These are phyloP conservation scores for Podarcis raffonei DNA, from an alignment of 2,113 vertebrate species.

Conservation along the genomic window DNA sequence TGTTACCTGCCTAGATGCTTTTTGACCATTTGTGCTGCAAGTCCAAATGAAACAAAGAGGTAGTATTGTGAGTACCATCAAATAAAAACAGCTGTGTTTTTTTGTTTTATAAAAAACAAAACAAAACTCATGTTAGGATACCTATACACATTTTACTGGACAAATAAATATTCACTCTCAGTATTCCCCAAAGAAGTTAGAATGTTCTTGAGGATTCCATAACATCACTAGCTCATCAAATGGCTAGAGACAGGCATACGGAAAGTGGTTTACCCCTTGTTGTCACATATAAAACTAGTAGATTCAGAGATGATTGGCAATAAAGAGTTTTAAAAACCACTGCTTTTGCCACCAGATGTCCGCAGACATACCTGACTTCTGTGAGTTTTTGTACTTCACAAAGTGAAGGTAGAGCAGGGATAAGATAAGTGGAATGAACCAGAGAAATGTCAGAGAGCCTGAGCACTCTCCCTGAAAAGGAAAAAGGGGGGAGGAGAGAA, in stretches of 20 bases:
- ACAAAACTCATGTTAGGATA: neutral
- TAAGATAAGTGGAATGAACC: conserved; percentile 29
- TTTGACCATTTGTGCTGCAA: neutral
- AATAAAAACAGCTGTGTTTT: too few relatives aligned
- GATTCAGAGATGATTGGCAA: neutral
- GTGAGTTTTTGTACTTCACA: neutral
- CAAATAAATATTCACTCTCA: neutral
- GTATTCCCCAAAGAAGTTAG: neutral
- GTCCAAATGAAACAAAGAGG: neutral
- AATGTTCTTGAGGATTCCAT: neutral
- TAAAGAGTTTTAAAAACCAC: neutral
- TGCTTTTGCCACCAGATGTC: neutral
- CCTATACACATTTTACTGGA: neutral
- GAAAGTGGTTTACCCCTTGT: neutral
- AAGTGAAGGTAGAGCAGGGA: neutral
- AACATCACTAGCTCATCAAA: neutral
- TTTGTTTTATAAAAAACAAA: neutral
- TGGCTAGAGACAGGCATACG: neutral
- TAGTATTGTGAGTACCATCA: too few relatives aligned
- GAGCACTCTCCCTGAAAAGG: conserved; percentile 48
- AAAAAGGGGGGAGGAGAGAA: neutral
- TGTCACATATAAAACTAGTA: neutral
- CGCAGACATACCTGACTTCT: neutral
- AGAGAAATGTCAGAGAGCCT: conserved; percentile 25
- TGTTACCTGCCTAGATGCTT: neutral